phyloP scores from a whole-genome alignment of 2,113 vertebrate species.

The Cyprinodon variegatus region DNA sequence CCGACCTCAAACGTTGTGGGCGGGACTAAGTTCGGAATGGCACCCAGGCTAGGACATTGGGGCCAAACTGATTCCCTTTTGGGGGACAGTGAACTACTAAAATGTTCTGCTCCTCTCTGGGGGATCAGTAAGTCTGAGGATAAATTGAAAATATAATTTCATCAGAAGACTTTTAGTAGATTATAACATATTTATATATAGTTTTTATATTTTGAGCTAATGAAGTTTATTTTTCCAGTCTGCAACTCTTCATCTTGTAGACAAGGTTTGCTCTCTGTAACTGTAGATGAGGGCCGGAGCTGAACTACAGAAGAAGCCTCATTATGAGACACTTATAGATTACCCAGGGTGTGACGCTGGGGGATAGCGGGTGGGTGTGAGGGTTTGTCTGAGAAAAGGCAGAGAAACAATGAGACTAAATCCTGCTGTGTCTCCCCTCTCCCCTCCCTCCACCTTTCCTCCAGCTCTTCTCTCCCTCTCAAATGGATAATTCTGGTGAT shows the following conservation, averaged over 20 bases:
- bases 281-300: slow-evolving; percentile 66
- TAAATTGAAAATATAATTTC: not conserved
- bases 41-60: too few relatives aligned
- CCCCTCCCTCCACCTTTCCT: slow-evolving; percentile 67
- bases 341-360: slow-evolving; percentile 67
- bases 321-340: slow-evolving; percentile 78
- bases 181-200: not conserved
- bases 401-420: slow-evolving; percentile 71
- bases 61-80: too few relatives aligned
- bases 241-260: slow-evolving; percentile 29
- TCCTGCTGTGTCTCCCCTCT: slow-evolving; percentile 18
- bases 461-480: slow-evolving; percentile 88
- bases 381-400: slow-evolving; percentile 60
- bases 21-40: too few relatives aligned
- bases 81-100: too few relatives aligned
- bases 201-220: slow-evolving; percentile 23
- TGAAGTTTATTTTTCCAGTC: not conserved
- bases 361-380: slow-evolving; percentile 65
- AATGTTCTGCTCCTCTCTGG: too few relatives aligned
- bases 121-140: not conserved
- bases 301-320: slow-evolving; percentile 74
- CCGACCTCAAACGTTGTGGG: too few relatives aligned
- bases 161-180: not conserved
- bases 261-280: slow-evolving; percentile 53
- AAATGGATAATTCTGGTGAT: slow-evolving; percentile 99